Evolutionary conservation across 2,797 vertebrate species (phyloP), one percentile per base, ranked within the genome.

Genomic region (Xenopus petersii): DNA sequence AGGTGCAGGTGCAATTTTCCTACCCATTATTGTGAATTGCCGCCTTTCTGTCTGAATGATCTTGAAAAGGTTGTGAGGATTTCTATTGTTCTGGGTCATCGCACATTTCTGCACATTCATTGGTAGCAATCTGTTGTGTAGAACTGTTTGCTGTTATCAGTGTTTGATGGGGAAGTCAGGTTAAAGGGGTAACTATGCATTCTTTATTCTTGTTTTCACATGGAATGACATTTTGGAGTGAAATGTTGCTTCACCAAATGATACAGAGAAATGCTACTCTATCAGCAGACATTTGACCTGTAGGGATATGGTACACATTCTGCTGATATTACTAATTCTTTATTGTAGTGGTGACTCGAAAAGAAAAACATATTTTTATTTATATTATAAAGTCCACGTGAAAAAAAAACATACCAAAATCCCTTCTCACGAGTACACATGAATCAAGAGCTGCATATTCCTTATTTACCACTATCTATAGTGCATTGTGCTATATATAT

Each of bases 21-120:
- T 70, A 12, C n/a, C 48, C 70, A 72, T 72, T 72, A 77, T 67
- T 62, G 64, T 68, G 75, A 67, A 67, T 77, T 67, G 64, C 63
- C 54, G 71, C 63, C 66, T 67, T 77, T 77, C 75, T 67, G 47
- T 54, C 30, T 71, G 70, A 77, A 77, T 68, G 75, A 72, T 61
- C 75, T 30, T 30, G 26, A 30, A 30, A 30, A 30, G 26, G 26
- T 56, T 56, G 26, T 30, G 26, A 30, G 26, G 26, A 30, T 30
- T 77, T 58, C 75, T 15, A n/a, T 63, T 30, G 70, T 72, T 55
- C 64, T 47, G 75, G 75, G 70, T 77, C 75, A 72, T 17, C 17
- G 69, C 64, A 56, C 69, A 62, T 63, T 66, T 67, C 33, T 30
- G 69, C 64, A 56, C 69, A 62, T 63, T 66, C 33, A 77, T 71